These are phyloP conservation scores for Neolamprologus modestus DNA, from an alignment of 2,113 vertebrate genomes.

Conservation along the genomic window DNA sequence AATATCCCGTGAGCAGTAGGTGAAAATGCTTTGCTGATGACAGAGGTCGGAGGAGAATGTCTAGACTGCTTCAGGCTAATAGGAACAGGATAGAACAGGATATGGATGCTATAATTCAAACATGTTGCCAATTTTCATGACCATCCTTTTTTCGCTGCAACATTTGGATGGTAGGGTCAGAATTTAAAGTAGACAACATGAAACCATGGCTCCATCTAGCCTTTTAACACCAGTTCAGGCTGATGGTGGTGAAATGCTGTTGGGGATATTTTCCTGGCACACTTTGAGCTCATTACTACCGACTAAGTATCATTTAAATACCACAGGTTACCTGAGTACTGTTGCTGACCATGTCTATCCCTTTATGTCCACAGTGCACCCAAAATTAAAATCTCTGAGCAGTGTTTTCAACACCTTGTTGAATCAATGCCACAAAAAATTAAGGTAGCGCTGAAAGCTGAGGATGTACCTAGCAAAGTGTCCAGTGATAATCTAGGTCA, in stretches of 20 bases:
- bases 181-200: neutral
- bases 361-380: neutral
- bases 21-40: neutral
- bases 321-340: neutral
- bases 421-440: neutral
- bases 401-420: neutral
- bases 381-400: neutral
- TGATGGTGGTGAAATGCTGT: neutral
- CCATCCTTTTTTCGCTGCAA: neutral
- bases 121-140: neutral
- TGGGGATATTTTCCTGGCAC: neutral
- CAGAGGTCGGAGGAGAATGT: neutral
- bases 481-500: neutral
- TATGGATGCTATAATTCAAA: neutral
- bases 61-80: neutral
- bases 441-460: neutral
- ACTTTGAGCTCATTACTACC: neutral
- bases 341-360: neutral
- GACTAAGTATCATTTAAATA: neutral
- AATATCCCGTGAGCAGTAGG: neutral
- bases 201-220: neutral
- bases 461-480: neutral
- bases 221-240: neutral
- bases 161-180: neutral
- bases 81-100: neutral